Percentiles rank a stretch among this genome's conserved stretches.
Evolutionary conservation across 2,888 invertebrate genomes (phyloP).

Genomic region (Parascotia fuliginaria): DNA sequence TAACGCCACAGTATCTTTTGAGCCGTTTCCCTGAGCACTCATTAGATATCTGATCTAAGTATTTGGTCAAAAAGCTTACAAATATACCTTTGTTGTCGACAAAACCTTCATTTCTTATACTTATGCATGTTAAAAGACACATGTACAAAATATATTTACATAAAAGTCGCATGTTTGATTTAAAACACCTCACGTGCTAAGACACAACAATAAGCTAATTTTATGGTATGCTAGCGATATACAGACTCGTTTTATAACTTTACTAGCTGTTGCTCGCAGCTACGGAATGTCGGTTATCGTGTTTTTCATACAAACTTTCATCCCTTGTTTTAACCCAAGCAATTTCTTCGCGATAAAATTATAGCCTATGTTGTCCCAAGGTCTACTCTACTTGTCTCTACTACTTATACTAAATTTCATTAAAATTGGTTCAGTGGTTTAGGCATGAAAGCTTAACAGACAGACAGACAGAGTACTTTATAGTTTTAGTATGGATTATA

Average conservation of each 20-base stretch:
- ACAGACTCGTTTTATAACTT: neutral
- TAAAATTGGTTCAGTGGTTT: too few relatives aligned
- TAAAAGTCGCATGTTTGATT: neutral
- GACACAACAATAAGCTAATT: conserved; percentile 29
- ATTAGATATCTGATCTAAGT: conserved; percentile 50
- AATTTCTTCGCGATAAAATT: too few relatives aligned
- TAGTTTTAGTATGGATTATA: too few relatives aligned
- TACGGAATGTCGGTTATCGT: too few relatives aligned
- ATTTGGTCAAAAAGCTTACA: conserved; percentile 54
- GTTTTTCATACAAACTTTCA: too few relatives aligned
- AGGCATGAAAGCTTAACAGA: too few relatives aligned
- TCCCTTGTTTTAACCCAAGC: too few relatives aligned
- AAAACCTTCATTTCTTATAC: neutral
- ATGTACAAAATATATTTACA: neutral
- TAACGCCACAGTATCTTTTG: conserved; percentile 46
- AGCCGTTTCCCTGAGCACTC: conserved; percentile 50
- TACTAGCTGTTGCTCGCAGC: too few relatives aligned
- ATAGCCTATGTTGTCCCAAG: too few relatives aligned
- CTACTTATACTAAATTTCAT: too few relatives aligned
- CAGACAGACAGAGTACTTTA: too few relatives aligned
- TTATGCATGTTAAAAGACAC: neutral
- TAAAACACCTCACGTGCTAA: neutral
- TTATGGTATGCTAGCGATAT: conserved; percentile 32
- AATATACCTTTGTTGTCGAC: conserved; percentile 49
- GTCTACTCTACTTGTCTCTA: too few relatives aligned